Base-by-base conservation (phyloP, 2,888 invertebrate species). In the Perizoma flavofasciatum region DNA sequence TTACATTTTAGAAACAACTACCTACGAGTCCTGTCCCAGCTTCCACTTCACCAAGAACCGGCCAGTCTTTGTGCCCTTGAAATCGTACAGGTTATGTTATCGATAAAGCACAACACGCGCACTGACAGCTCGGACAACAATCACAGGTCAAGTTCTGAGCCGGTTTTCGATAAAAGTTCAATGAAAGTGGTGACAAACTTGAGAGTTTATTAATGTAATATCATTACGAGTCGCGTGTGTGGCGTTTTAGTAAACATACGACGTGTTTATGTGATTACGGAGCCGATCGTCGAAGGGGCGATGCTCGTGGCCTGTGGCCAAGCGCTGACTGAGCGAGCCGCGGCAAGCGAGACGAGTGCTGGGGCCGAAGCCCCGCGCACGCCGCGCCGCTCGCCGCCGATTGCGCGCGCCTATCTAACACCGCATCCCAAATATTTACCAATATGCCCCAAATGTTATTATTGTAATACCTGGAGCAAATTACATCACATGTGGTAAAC, bases 71-170 rank as follows among this genome's bases (percentile, higher is more conserved):
- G 75, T 86, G 90, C 86, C 91, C 91, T 91, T 91, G 91, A 90
- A 88, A 86, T 80, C 79, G 83, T 89, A 89, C 88, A 91, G 91
- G 91, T 91, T 90, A 90, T 89, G 89, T 88, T 90, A 89, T 90
- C 87, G 89, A 89, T 89, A 89, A 86, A 90, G 84, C 90, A 90
- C 88, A 89, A 90, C 90, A 91, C 89, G 87, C 89, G 87, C 89
- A 89, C 89, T 89, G 88, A 83, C 88, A 89, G 89, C 85, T 86
- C 78, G 79, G 80, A 78, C 84, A 88, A 89, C 89, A 88, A 88
- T 86, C 91, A 88, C 89, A 85, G 81, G 81, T 85, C 83, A 87
- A 88, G 86, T 88, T 87, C 83, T 80, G 69, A 82, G 80, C 83
- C 83, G 82, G 82, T 85, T 69, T 68, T 75, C 68, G 66, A 63